Evolutionary conservation across 2,888 invertebrate genomes (phyloP).

Genomic region (Nomada flava): DNA sequence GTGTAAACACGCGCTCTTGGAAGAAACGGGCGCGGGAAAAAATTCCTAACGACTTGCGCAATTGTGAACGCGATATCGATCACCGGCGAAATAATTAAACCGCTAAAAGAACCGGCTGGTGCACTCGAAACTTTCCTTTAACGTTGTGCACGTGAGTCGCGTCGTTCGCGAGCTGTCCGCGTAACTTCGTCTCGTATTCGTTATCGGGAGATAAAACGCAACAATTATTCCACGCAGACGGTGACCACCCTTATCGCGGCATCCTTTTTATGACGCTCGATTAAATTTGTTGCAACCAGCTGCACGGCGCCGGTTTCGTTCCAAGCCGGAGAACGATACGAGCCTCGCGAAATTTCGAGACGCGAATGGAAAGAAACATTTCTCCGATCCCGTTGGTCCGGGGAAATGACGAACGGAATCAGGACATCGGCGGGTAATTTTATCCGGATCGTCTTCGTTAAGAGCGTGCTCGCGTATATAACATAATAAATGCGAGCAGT

Average conservation of each 20-base stretch:
- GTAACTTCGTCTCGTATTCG: conserved; percentile 2
- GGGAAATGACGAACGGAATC: neutral
- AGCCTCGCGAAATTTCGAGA: neutral
- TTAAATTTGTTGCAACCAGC: conserved; percentile 19
- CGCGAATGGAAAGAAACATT: neutral
- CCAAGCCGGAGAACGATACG: neutral
- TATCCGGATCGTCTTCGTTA: neutral
- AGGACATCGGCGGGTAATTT: conserved; percentile 7
- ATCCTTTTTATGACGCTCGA: conserved; percentile 16
- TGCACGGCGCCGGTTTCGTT: neutral
- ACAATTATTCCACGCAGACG: neutral
- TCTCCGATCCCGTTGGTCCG: neutral
- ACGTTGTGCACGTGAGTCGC: conserved; percentile 17
- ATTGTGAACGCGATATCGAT: conserved; percentile 29
- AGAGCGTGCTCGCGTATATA: neutral
- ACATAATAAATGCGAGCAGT: neutral
- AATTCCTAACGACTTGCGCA: conserved; percentile 22
- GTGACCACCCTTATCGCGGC: neutral
- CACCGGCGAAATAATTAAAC: conserved; percentile 30
- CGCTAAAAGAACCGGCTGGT: conserved; percentile 7
- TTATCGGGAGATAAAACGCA: conserved; percentile 6
- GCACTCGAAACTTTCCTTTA: conserved; percentile 11
- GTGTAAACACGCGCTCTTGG: conserved; percentile 16
- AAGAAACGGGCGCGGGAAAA: neutral
- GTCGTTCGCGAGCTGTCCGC: neutral